phyloP scores from a whole-genome alignment of 2,113 vertebrate genomes.

The Ardeotis arabs region DNA sequence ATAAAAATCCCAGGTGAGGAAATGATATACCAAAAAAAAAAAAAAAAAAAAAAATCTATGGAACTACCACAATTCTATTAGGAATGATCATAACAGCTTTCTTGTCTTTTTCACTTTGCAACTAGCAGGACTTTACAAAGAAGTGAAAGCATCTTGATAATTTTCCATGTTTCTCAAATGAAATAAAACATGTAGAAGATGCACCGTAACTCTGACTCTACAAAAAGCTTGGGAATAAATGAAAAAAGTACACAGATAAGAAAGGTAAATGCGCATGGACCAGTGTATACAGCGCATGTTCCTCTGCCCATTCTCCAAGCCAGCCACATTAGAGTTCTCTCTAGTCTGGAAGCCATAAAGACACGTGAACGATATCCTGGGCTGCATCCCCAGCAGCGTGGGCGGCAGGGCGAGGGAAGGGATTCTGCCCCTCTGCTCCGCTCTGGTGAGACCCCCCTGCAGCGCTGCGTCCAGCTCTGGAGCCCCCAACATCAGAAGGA shows the following conservation, averaged over 20 bases:
- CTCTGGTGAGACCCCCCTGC: background rate
- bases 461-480: background rate
- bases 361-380: background rate
- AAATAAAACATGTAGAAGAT: background rate
- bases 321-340: background rate
- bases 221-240: background rate
- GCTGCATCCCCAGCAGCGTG: rapidly evolving
- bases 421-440: background rate
- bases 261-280: rapidly evolving
- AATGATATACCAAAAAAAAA: background rate
- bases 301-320: background rate
- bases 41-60: background rate
- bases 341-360: background rate
- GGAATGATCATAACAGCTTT: background rate
- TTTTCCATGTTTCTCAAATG: background rate
- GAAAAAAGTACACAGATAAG: background rate
- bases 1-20: background rate
- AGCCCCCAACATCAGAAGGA: background rate
- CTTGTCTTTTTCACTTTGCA: background rate
- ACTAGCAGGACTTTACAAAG: background rate
- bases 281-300: rapidly evolving
- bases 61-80: background rate
- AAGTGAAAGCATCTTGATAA: background rate
- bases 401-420: background rate
- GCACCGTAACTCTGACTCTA: background rate